These are phyloP conservation scores for Itoplectis maculator DNA, from an alignment of 2,888 invertebrate genomes.

Conservation along the genomic window DNA sequence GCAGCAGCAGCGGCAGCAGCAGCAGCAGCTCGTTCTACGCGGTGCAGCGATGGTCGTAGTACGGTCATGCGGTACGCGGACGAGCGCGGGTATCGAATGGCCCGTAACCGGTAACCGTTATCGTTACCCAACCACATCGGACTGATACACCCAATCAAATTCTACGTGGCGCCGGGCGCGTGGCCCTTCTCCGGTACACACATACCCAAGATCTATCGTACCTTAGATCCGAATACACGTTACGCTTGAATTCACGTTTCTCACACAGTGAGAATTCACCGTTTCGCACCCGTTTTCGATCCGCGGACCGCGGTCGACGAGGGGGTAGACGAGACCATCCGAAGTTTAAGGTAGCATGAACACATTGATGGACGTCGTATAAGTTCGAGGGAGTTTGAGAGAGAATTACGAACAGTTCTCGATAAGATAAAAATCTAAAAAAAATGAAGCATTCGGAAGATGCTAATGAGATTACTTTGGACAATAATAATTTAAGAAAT, in stretches of 20 bases:
- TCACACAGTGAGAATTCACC: conserved; percentile 11
- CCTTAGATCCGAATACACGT: conserved; percentile 13
- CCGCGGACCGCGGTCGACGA: too few species aligned
- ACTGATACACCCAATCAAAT: conserved; percentile 76
- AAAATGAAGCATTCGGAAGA: too few species aligned
- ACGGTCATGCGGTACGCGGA: conserved; percentile 29
- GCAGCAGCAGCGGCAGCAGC: conserved; percentile 46
- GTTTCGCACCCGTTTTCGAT: too few species aligned
- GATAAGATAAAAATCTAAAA: too few species aligned
- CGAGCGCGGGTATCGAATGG: conserved; percentile 71
- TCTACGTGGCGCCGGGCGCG: conserved; percentile 9
- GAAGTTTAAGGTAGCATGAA: too few species aligned
- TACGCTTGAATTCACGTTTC: conserved; percentile 53
- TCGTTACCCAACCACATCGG: conserved; percentile 74
- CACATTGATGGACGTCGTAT: too few species aligned
- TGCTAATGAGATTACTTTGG: too few species aligned
- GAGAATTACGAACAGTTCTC: too few species aligned
- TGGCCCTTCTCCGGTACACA: background rate
- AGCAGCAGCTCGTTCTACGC: conserved; percentile 16
- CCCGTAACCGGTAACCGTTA: conserved; percentile 78
- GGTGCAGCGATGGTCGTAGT: conserved; percentile 14
- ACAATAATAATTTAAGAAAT: too few species aligned
- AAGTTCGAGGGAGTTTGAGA: too few species aligned
- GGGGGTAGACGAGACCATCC: too few species aligned
- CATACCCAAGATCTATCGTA: background rate